A percentile compares a stretch with the other conserved stretches of the same genome.
phyloP scores from a whole-genome alignment of 2,113 vertebrate species.

The Pteruthius melanotis region DNA sequence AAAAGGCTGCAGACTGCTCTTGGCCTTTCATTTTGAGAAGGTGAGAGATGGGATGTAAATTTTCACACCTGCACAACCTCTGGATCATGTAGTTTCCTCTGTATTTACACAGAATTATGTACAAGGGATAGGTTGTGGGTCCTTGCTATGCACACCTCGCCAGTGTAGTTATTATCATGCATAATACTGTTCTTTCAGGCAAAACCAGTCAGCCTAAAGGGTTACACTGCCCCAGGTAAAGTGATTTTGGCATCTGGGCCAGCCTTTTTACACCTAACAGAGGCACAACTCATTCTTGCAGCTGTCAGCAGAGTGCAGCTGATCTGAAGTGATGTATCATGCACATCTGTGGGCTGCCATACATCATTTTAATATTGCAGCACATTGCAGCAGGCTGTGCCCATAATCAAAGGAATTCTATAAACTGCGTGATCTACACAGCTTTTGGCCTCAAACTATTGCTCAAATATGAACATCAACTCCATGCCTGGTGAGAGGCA shows the following conservation, averaged over 20 bases:
- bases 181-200: background rate
- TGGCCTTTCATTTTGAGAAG: background rate
- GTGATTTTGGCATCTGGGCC: background rate
- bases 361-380: background rate
- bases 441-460: background rate
- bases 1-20: background rate
- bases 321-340: background rate
- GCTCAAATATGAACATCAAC: background rate
- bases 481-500: background rate
- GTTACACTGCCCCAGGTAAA: background rate
- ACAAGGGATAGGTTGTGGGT: background rate
- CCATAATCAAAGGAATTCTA: background rate
- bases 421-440: rapidly evolving
- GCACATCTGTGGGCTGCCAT: background rate
- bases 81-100: background rate
- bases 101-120: background rate
- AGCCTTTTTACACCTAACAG: background rate
- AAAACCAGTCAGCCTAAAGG: background rate
- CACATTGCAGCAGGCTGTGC: background rate
- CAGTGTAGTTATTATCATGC: background rate
- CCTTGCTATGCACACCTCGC: background rate
- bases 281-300: background rate
- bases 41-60: background rate
- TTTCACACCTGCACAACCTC: background rate
- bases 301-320: background rate